These are phyloP conservation scores for Chaunax sp. DNA, from an alignment of 2,797 vertebrate species.

Conservation along the genomic window DNA sequence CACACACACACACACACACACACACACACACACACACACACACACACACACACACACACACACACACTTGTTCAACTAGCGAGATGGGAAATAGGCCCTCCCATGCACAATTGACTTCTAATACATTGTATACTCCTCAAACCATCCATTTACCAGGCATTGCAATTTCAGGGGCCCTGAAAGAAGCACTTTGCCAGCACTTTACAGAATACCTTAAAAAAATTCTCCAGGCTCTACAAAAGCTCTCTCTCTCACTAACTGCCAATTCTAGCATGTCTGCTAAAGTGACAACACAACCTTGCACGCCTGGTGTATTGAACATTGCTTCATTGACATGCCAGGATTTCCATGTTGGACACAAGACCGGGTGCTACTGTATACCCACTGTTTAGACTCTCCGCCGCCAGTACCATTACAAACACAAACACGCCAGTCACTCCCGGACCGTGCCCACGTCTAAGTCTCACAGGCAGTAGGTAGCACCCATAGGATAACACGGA, in stretches of 20 bases:
- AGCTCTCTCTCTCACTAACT: slow-evolving; percentile 45
- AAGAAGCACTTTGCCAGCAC: slow-evolving; percentile 74
- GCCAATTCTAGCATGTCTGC: slow-evolving; percentile 63
- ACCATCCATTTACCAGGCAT: slow-evolving; percentile 76
- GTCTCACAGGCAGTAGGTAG: slow-evolving; percentile 40
- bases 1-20: slow-evolving; percentile 42
- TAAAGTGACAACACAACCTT: slow-evolving; percentile 56
- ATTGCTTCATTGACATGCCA: slow-evolving; percentile 62
- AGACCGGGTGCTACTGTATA: slow-evolving; percentile 34
- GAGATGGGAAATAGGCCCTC: slow-evolving; percentile 77
- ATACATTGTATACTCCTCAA: slow-evolving; percentile 78
- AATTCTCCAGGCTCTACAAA: slow-evolving; percentile 55
- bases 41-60: slow-evolving; percentile 29
- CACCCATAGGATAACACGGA: slow-evolving; percentile 70
- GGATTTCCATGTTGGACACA: slow-evolving; percentile 56
- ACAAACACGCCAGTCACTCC: slow-evolving; percentile 17
- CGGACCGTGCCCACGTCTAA: slow-evolving; percentile 34
- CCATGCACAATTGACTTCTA: slow-evolving; percentile 82
- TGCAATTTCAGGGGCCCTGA: slow-evolving; percentile 75
- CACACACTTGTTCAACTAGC: slow-evolving; percentile 68
- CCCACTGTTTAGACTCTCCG: slow-evolving; percentile 39
- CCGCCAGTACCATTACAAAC: slow-evolving; percentile 18
- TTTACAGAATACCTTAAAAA: slow-evolving; percentile 72
- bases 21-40: slow-evolving; percentile 52
- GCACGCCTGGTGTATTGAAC: slow-evolving; percentile 43